Evolutionary conservation across 2,113 vertebrate genomes (phyloP).

Genomic region (Colius striatus): DNA sequence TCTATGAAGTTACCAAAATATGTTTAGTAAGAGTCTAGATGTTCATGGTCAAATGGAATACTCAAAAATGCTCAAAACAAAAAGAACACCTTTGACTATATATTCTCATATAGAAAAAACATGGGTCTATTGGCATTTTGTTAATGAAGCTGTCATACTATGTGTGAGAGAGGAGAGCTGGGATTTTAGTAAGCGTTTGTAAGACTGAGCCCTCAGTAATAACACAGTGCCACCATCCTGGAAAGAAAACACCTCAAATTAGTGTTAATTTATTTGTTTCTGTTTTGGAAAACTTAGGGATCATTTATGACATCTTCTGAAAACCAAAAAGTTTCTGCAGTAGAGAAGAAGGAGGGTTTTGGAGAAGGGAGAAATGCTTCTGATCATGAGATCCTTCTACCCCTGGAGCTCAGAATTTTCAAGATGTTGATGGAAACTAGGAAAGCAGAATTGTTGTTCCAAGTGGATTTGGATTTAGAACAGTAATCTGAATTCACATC

Average conservation of each 20-base stretch:
- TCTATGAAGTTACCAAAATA: neutral
- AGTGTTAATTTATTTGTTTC: neutral
- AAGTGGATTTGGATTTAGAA: neutral
- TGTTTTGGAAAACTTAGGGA: neutral
- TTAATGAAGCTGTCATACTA: neutral
- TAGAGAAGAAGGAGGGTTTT: neutral
- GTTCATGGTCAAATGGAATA: neutral
- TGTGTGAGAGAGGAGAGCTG: neutral
- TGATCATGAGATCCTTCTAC: accelerated
- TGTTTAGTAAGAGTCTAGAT: neutral
- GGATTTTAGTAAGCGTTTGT: neutral
- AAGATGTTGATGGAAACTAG: neutral
- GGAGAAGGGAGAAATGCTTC: neutral
- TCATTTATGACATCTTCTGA: neutral
- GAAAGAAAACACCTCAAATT: neutral
- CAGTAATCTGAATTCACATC: neutral
- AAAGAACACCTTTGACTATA: neutral
- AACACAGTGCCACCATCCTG: neutral
- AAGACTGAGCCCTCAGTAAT: neutral
- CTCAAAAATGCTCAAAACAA: neutral
- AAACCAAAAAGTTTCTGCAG: neutral
- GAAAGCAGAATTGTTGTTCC: neutral
- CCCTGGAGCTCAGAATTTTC: neutral
- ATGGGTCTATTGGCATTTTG: neutral
- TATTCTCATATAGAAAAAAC: neutral